Base-by-base conservation (phyloP, 2,797 vertebrate genomes). In the Sebastolobus alascanus region DNA sequence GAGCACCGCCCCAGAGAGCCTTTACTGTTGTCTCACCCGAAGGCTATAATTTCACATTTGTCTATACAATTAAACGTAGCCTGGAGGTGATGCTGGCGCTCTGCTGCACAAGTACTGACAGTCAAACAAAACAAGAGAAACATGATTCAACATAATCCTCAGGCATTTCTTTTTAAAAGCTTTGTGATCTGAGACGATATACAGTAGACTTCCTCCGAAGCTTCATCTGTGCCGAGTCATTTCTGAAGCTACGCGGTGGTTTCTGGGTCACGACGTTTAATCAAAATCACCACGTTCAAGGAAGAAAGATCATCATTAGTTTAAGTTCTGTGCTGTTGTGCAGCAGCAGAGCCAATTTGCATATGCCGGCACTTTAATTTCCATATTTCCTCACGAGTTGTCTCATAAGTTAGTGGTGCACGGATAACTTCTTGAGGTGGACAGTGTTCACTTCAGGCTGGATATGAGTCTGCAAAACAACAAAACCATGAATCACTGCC, bases 11-110 rank as follows among this genome's bases (percentile, higher is more conserved):
- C 84, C 77, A 80, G 83, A 89, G 90, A 90, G 80, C 76, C 66
- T 84, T 86, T 77, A 84, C 50, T 84, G 77, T 73, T 85, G 82
- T 87, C 82, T 94, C 82, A 80, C 75, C 90, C 88, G 20, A 74
- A 85, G 90, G 90, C 90, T 90, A 80, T 86, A 73, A 88, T 91
- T 91, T 93, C 77, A 87, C 80, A 89, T 92, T 92, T 90, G 89
- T 92, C 92, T 90, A 84, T 91, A 93, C 91, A 93, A 92, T 94
- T 94, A 94, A 93, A 91, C 67, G 87, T 92, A 87, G 92, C 94
- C 92, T 74, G 84, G 81, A 91, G 92, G 84, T 88, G 88, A 82
- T 33, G 55, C 80, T 68, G 71, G 71, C 58, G 33, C 88, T 82
- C 31, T 50, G 79, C 86, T 83, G 88, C 89, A 86, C 88, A 84